A percentile compares a stretch with the other conserved stretches of the same genome.
These are phyloP conservation scores for Leptodactylus fuscus DNA, from an alignment of 2,113 vertebrate genomes.

Conservation along the genomic window DNA sequence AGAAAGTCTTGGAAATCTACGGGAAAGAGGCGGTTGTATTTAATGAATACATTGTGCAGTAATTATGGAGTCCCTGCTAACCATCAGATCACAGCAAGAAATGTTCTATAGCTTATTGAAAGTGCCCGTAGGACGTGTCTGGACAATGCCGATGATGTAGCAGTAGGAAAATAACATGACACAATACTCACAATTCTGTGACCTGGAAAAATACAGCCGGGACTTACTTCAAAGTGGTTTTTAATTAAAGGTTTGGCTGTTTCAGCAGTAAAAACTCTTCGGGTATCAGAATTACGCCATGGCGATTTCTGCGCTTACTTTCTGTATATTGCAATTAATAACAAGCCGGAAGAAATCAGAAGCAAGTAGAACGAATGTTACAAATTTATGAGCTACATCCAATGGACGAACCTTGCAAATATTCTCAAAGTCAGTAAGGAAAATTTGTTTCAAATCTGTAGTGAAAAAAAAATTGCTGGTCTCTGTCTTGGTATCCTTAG, in stretches of 20 bases:
- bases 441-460: too few species aligned
- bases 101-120: neutral
- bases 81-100: neutral
- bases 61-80: neutral
- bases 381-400: neutral
- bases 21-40: neutral
- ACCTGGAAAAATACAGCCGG: constrained; percentile 17
- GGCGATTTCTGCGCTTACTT: neutral
- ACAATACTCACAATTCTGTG: constrained; percentile 15
- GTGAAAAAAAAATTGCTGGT: too few species aligned
- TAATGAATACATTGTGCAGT: constrained; percentile 21
- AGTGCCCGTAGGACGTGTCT: constrained; percentile 24
- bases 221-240: constrained; percentile 15
- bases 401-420: too few species aligned
- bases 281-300: neutral
- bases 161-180: neutral
- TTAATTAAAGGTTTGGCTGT: constrained; percentile 37
- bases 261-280: neutral
- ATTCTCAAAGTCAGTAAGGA: too few species aligned
- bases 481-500: too few species aligned
- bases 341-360: neutral
- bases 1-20: neutral
- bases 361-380: neutral
- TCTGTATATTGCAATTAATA: neutral
- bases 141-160: constrained; percentile 16